A percentile compares a stretch with the other conserved stretches of the same genome.
phyloP scores from a whole-genome alignment of 2,888 invertebrate species.

The Caenorhabditis uteleia region DNA sequence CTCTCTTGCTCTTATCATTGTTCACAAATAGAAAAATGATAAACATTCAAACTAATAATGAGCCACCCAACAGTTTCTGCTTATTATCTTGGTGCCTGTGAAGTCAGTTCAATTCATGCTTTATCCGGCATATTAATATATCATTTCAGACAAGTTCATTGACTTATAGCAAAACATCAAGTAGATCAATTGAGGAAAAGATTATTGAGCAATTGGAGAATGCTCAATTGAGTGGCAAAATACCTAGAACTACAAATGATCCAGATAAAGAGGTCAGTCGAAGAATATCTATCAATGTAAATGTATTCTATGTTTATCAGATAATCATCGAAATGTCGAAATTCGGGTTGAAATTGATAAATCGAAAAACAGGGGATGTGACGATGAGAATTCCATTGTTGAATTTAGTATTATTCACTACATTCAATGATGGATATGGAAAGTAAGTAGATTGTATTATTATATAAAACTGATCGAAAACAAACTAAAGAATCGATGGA shows the following conservation, averaged over 20 bases:
- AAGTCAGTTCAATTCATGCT: constrained; percentile 2
- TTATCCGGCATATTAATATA: background rate
- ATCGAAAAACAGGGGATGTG: constrained; percentile 8
- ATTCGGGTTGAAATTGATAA: constrained; percentile 32
- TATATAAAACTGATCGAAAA: background rate
- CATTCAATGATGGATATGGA: constrained; percentile 36
- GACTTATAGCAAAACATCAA: constrained; percentile 6
- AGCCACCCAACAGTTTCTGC: background rate
- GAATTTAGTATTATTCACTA: constrained; percentile 18
- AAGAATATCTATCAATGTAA: too few species aligned
- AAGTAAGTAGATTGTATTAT: constrained; percentile 10
- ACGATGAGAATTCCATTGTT: constrained; percentile 31
- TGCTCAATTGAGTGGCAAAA: constrained; percentile 32
- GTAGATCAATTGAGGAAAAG: constrained; percentile 19
- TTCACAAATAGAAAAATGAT: constrained; percentile 3
- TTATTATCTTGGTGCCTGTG: constrained; percentile 13
- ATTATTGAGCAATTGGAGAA: constrained; percentile 40
- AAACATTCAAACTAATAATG: background rate
- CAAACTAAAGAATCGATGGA: constrained; percentile 11
- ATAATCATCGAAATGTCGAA: constrained; percentile 29
- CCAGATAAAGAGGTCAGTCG: background rate
- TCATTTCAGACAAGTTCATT: constrained; percentile 12
- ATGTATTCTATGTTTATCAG: constrained; percentile 7
- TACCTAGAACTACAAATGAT: constrained; percentile 4
- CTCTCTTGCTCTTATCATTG: background rate